These are phyloP conservation scores for Epinotia bilunana DNA, from an alignment of 2,888 invertebrate species.

Conservation along the genomic window DNA sequence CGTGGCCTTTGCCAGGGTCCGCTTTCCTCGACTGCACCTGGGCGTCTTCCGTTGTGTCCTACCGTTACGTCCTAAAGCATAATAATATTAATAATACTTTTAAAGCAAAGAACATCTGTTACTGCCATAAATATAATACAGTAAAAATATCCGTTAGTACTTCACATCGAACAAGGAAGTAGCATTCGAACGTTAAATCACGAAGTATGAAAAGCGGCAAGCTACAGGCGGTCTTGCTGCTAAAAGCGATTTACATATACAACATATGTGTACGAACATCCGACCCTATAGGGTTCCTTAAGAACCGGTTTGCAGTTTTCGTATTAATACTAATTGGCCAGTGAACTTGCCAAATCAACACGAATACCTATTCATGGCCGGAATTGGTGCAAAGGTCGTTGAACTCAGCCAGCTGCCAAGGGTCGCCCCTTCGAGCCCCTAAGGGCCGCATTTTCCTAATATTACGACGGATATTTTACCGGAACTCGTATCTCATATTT, in stretches of 20 bases:
- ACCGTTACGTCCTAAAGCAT: too few relatives aligned
- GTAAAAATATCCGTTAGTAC: neutral
- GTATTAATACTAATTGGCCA: slow-evolving; percentile 1
- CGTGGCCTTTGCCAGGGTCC: too few relatives aligned
- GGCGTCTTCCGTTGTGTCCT: too few relatives aligned
- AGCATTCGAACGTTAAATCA: slow-evolving; percentile 11
- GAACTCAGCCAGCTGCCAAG: slow-evolving; percentile 64
- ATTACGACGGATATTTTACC: neutral
- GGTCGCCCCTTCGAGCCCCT: slow-evolving; percentile 38
- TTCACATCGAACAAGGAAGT: slow-evolving; percentile 3
- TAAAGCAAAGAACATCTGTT: neutral
- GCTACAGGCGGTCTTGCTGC: slow-evolving; percentile 9
- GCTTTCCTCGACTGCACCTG: too few relatives aligned
- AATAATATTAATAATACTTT: neutral
- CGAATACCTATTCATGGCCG: slow-evolving; percentile 48
- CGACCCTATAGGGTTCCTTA: slow-evolving; percentile 4
- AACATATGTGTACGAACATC: neutral
- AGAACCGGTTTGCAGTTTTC: neutral
- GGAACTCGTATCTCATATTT: neutral
- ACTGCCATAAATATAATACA: neutral
- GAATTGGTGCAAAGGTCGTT: slow-evolving; percentile 71
- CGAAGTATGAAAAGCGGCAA: neutral
- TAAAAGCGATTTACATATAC: neutral
- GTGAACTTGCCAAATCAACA: slow-evolving; percentile 7
- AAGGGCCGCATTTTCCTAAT: slow-evolving; percentile 41